Base-by-base conservation (phyloP, 2,113 vertebrate genomes). In the Zootoca vivipara region DNA sequence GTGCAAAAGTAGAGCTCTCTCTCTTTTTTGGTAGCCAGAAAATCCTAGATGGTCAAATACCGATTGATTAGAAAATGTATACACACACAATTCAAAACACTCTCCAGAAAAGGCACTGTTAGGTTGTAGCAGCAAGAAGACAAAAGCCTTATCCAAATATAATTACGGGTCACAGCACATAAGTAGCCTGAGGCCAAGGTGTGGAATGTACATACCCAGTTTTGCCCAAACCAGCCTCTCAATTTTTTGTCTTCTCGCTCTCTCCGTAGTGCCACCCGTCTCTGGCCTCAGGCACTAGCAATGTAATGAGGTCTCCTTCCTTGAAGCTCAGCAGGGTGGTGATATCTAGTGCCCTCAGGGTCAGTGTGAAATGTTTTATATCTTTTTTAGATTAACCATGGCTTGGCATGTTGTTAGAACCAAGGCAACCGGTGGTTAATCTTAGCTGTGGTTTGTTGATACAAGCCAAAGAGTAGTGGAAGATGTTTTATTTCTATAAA, bases 201-300 rank as follows among this genome's bases (percentile, higher is more conserved):
- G 4, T 24, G 26, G 7, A 3, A 24, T 69, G 28, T 73, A 12
- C 12, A 15, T 33, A 74, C 16, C 30, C 16, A 35, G 16, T 38
- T 10, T 26, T 80, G 30, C 8, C 18, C n/a, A n/a, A n/a, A n/a
- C n/a, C n/a, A n/a, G n/a, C n/a, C n/a, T n/a, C n/a, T n/a, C n/a
- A n/a, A n/a, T n/a, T n/a, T 90, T 98, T 97, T 7, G 98, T 99
- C 94, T 99, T 99, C 96, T 99, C 99, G 0, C 98, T 99, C 96
- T 99, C 99, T 2, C 99, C 99, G 0, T 99, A 99, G 94, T 99
- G 99, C 99, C 99, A 99, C 58, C 99, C 99, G 0, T 99, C 99
- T 0, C 99, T 96, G 30, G 99, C 99, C 96, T 99, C 99, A 0
- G 99, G 99, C 79, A 99, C 99, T 94, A 99, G 97, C 96, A 99